Base-by-base conservation (phyloP, 1,140 invertebrate species). In the Sitobion miscanthi region DNA sequence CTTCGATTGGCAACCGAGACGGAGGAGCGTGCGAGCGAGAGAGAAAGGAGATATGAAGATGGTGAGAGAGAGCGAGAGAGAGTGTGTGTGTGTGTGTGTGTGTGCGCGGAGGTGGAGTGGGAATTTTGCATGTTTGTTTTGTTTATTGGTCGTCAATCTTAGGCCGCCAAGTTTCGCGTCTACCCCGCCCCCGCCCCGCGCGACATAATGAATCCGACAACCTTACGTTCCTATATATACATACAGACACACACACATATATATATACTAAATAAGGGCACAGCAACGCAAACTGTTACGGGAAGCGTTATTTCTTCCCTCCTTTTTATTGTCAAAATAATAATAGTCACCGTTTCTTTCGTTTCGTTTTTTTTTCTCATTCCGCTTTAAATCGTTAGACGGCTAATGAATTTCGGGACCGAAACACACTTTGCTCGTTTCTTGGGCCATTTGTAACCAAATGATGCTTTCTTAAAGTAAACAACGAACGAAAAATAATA, bases 241-340 rank as follows among this genome's bases (percentile, higher is more conserved):
- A 90, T 17, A 90, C 6, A 35, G 3, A 88, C 11, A 87, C 6
- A 35, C 4, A 88, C 11, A 87, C 14, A n/a, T 25, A 21, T 11
- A 86, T 5, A 5, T 52, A 89, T 23, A 62, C 38, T 90, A 69
- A 90, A 54, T 54, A 21, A 45, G 57, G 23, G 82, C 82, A 54
- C 47, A 20, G 42, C 20, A 17, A 42, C 42, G 42, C 38, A 77
- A 77, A 77, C 62, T 30, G 45, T 45, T n/a, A 52, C 57, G 30
- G 90, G 62, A 93, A 85, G 49, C 82, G 91, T 69, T 93, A 54
- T 93, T 93, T 86, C 25, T 93, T 86, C 82, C 77, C 82, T 38
- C 82, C 35, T 92, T 92, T 93, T 93, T 93, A 93, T 93, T 93
- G 91, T 93, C 91, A 93, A 93, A 93, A 93, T 86, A 93, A 93